A percentile compares a stretch with the other conserved stretches of the same genome.
These are phyloP conservation scores for Dryobota labecula DNA, from an alignment of 2,888 invertebrate genomes.

Conservation along the genomic window DNA sequence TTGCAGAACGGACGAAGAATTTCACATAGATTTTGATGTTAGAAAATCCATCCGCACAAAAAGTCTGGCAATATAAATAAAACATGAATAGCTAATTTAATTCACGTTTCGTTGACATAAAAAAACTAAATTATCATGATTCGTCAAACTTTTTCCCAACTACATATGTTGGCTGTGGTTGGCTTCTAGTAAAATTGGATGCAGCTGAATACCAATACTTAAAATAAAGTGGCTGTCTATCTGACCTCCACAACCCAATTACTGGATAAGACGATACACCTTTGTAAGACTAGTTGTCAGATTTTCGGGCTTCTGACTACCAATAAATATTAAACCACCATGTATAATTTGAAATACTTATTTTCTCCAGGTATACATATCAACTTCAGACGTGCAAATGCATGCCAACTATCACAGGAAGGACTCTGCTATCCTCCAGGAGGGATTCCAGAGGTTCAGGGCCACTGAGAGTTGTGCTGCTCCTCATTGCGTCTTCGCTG, in stretches of 20 bases:
- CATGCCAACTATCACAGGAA: constrained; percentile 99
- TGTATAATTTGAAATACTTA: neutral
- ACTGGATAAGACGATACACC: neutral
- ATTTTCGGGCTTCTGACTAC: neutral
- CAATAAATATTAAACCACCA: neutral
- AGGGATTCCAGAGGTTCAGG: constrained; percentile 98
- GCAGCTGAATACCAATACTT: neutral
- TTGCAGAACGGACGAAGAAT: neutral
- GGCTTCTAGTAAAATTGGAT: neutral
- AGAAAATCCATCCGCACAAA: neutral
- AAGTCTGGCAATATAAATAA: neutral
- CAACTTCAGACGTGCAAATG: constrained; percentile 99
- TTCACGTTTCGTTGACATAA: neutral
- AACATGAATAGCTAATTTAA: neutral
- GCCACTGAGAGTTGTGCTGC: constrained; percentile 99
- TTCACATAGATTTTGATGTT: neutral
- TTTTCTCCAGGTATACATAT: constrained; percentile 95
- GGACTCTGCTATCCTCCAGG: constrained; percentile 99
- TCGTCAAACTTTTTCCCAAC: neutral
- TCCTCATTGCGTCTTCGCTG: constrained; percentile 97
- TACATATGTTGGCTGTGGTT: no score
- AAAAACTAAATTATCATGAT: neutral
- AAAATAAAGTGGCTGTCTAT: neutral
- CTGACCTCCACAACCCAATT: neutral
- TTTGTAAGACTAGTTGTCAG: neutral